A percentile compares a stretch with the other conserved stretches of the same genome.
phyloP scores from a whole-genome alignment of 2,888 invertebrate genomes.

The Rambutsinella grinnellia region DNA sequence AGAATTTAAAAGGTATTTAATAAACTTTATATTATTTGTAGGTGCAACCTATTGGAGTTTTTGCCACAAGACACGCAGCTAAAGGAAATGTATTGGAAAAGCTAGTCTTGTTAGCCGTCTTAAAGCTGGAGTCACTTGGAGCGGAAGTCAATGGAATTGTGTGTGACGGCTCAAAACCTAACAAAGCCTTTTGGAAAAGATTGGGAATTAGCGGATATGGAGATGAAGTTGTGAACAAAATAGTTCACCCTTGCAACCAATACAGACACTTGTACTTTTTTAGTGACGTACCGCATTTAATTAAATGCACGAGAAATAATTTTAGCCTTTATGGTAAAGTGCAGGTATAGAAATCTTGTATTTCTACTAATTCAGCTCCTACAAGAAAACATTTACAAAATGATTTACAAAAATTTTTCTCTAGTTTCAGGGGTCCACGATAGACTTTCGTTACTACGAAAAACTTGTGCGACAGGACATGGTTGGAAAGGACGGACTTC shows the following conservation, averaged over 20 bases:
- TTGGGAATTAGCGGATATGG: background rate
- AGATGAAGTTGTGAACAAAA: too few species aligned
- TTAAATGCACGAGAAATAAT: constrained; percentile 22
- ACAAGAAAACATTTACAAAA: too few species aligned
- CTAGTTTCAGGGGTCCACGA: too few species aligned
- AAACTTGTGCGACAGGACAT: too few species aligned
- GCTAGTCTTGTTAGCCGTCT: constrained; percentile 9
- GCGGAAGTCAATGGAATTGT: constrained; percentile 10
- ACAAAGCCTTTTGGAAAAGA: constrained; percentile 25
- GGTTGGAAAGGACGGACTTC: too few species aligned
- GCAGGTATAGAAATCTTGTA: too few species aligned
- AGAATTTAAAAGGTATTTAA: too few species aligned
- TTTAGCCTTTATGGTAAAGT: too few species aligned
- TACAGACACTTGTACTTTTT: constrained; percentile 3
- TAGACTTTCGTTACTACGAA: too few species aligned
- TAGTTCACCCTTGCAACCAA: background rate
- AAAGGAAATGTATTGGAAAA: constrained; percentile 24
- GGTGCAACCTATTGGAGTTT: constrained; percentile 44
- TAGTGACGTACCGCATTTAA: constrained; percentile 18
- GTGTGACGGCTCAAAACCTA: constrained; percentile 22
- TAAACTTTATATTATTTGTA: background rate
- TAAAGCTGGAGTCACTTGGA: constrained; percentile 15
- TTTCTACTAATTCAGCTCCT: too few species aligned
- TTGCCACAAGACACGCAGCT: constrained; percentile 41
- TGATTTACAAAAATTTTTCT: too few species aligned